A percentile compares a stretch with the other conserved stretches of the same genome.
These are phyloP conservation scores for Autographa gamma DNA, from an alignment of 2,888 invertebrate genomes.

Conservation along the genomic window DNA sequence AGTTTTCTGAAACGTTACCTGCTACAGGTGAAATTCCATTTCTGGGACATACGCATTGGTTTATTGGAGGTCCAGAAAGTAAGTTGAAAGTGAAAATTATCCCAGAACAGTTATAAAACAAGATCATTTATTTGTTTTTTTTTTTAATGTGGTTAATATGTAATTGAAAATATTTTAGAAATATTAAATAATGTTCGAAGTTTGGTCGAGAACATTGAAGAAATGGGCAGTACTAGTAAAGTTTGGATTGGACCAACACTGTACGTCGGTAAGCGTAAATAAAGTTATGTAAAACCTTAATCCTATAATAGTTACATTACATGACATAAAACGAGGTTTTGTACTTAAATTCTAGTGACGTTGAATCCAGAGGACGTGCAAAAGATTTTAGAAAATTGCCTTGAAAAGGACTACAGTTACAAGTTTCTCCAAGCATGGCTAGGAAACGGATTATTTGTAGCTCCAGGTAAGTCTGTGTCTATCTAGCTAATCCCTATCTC, in stretches of 20 bases:
- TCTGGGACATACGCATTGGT: conserved; percentile 79
- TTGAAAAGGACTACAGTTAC: conserved; percentile 79
- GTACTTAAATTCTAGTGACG: conserved; percentile 64
- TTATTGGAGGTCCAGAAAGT: conserved; percentile 81
- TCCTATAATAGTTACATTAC: too few relatives aligned
- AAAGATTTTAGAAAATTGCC: conserved; percentile 75
- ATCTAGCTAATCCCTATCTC: not conserved
- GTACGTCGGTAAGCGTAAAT: conserved; percentile 68
- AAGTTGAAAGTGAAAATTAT: conserved; percentile 52
- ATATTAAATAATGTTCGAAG: conserved; percentile 70
- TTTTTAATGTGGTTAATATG: not conserved
- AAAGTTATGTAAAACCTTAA: too few relatives aligned
- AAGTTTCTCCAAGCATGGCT: conserved; percentile 77
- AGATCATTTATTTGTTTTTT: not conserved
- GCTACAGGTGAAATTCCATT: conserved; percentile 70
- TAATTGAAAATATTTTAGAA: conserved; percentile 63
- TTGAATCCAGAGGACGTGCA: conserved; percentile 77
- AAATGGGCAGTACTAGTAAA: conserved; percentile 64
- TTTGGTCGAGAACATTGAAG: conserved; percentile 60
- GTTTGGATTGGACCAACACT: conserved; percentile 79
- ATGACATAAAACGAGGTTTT: not conserved
- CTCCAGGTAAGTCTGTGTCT: conserved; percentile 68
- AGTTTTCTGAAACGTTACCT: conserved; percentile 69
- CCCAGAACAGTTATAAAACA: not conserved
- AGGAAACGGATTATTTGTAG: conserved; percentile 80